Conservation (phyloP, 2,113 vertebrate species). For the Scomber japonicus region DNA sequence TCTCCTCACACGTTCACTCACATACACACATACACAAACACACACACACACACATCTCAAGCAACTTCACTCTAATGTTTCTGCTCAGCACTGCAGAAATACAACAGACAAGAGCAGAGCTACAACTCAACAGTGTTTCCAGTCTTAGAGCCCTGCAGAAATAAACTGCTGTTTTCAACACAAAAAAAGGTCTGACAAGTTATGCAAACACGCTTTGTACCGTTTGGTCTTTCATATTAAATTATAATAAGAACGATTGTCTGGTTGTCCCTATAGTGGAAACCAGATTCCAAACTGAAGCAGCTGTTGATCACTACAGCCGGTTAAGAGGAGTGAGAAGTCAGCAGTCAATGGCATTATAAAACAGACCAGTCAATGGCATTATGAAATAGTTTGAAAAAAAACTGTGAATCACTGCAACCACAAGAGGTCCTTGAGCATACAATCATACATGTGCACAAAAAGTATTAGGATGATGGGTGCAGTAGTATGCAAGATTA, state of each 20-base stretch:
- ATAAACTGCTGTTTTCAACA: slow-evolving; percentile 30
- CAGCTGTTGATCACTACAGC: too few species aligned
- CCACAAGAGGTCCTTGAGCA: too few species aligned
- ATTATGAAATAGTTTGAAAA: too few species aligned
- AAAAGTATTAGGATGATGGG: too few species aligned
- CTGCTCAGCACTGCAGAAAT: slow-evolving; percentile 27
- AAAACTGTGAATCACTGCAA: too few species aligned
- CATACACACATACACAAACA: slow-evolving; percentile 8
- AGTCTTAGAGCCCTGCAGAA: background rate
- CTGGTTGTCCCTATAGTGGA: too few species aligned
- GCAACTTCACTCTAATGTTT: slow-evolving; percentile 25
- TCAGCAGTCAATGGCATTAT: too few species aligned
- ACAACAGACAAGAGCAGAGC: slow-evolving; percentile 16
- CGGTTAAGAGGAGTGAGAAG: too few species aligned
- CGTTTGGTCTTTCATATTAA: slow-evolving; percentile 18
- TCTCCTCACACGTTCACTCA: background rate
- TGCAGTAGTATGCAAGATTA: too few species aligned
- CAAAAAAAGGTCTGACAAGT: slow-evolving; percentile 9
- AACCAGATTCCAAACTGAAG: too few species aligned
- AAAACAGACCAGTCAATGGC: too few species aligned
- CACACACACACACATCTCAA: slow-evolving; percentile 2
- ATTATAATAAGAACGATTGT: slow-evolving; percentile 10
- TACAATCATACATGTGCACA: too few species aligned
- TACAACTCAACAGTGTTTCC: background rate
- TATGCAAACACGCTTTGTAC: slow-evolving; percentile 7